These are phyloP conservation scores for Alloscopus bannaensis DNA, from an alignment of 2,888 invertebrate species.

Conservation along the genomic window DNA sequence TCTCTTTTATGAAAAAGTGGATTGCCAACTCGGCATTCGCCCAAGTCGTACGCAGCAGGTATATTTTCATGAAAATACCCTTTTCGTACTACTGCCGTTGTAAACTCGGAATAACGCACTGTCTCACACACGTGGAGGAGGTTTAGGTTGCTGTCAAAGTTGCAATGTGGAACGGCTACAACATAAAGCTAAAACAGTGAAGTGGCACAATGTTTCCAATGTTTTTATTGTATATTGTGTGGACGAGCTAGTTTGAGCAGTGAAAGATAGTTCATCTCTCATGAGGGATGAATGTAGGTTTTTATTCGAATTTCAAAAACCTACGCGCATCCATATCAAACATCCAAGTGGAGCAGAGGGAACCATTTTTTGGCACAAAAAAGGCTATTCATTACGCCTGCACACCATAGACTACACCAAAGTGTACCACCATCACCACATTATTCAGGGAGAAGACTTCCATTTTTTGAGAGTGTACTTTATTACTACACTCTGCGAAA, in stretches of 20 bases:
- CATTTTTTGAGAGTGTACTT: slow-evolving; percentile 51
- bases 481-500: too few species aligned
- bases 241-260: too few species aligned
- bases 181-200: too few species aligned
- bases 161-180: slow-evolving; percentile 7
- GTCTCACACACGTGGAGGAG: too few species aligned
- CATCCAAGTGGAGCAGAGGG: too few species aligned
- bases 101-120: too few species aligned
- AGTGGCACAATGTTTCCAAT: too few species aligned
- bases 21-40: slow-evolving; percentile 40
- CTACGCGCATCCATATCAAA: slow-evolving; percentile 28
- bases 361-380: slow-evolving; percentile 51
- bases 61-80: slow-evolving; percentile 21
- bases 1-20: slow-evolving; percentile 23
- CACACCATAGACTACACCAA: too few species aligned
- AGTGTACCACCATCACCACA: slow-evolving; percentile 19
- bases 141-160: slow-evolving; percentile 23
- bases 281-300: background rate
- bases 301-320: slow-evolving; percentile 8
- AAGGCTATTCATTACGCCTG: slow-evolving; percentile 54
- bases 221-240: too few species aligned
- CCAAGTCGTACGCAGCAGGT: slow-evolving; percentile 38
- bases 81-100: background rate
- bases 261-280: too few species aligned
- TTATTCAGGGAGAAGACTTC: slow-evolving; percentile 25